phyloP scores from a whole-genome alignment of 2,888 invertebrate genomes.

The Thymelicus sylvestris region DNA sequence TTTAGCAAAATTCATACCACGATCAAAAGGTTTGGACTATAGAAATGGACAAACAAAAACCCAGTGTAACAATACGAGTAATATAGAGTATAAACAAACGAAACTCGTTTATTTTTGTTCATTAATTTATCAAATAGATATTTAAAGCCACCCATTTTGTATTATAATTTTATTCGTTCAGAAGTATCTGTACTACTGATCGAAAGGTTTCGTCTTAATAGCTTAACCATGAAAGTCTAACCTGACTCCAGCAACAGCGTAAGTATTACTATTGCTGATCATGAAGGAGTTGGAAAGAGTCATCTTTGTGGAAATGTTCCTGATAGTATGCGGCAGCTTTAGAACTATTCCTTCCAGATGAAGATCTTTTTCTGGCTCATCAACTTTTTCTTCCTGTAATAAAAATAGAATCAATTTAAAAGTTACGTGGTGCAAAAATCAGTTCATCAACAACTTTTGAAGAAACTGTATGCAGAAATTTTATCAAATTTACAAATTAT shows the following conservation, averaged over 20 bases:
- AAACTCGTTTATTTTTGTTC: too few species aligned
- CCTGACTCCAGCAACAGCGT: conserved; percentile 97
- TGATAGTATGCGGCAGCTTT: conserved; percentile 92
- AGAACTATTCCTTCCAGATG: conserved; percentile 86
- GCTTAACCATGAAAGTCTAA: conserved; percentile 49
- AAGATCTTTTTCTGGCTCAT: conserved; percentile 65
- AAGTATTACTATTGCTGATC: conserved; percentile 95
- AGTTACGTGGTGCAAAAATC: neutral
- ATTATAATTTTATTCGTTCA: too few species aligned
- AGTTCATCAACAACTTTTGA: conserved; percentile 6
- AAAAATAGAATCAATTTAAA: neutral
- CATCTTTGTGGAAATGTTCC: conserved; percentile 97
- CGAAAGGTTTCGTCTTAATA: too few species aligned
- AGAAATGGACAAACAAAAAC: too few species aligned
- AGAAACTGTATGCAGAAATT: too few species aligned
- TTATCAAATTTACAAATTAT: too few species aligned
- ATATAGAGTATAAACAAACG: too few species aligned
- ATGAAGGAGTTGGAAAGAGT: conserved; percentile 96
- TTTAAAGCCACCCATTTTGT: too few species aligned
- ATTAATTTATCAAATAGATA: too few species aligned
- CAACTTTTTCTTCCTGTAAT: conserved; percentile 66
- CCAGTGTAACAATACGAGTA: too few species aligned
- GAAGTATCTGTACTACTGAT: too few species aligned
- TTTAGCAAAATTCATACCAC: neutral
- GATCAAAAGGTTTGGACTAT: too few species aligned